phyloP scores from a whole-genome alignment of 2,888 invertebrate species.

The Lasioglossum figueresi region DNA sequence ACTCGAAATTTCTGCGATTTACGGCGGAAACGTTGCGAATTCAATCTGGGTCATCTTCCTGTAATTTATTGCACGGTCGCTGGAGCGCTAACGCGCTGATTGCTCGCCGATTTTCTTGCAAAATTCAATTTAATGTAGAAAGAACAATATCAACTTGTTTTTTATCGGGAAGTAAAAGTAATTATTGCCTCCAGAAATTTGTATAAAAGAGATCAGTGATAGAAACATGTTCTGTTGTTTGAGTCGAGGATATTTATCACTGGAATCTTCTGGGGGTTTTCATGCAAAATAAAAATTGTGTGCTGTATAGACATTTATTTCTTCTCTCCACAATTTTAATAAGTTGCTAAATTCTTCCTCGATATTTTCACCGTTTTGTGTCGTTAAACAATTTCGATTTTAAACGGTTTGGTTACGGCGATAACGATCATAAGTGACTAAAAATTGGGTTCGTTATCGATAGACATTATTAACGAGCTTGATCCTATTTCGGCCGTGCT shows the following conservation, averaged over 20 bases:
- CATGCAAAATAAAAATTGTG: not conserved
- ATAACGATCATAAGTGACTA: not conserved
- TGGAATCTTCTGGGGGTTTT: too few relatives aligned
- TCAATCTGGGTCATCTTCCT: not conserved
- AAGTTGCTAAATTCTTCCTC: not conserved
- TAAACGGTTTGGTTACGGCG: not conserved
- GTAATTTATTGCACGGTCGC: constrained; percentile 1
- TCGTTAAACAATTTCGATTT: not conserved
- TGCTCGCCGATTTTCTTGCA: not conserved
- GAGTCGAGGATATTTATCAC: not conserved
- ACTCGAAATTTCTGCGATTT: not conserved
- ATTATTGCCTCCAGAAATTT: not conserved
- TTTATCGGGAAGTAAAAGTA: not conserved
- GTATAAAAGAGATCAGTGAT: not conserved
- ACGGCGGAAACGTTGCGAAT: not conserved
- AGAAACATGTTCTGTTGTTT: not conserved
- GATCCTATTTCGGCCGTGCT: not conserved
- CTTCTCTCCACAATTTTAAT: not conserved
- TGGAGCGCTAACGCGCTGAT: not conserved
- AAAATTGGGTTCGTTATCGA: not conserved
- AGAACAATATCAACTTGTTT: not conserved
- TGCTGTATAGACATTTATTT: not conserved
- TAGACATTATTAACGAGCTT: not conserved
- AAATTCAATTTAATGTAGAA: not conserved
- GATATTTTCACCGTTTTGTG: not conserved